Conservation (phyloP, 2,113 vertebrate genomes). For the Cephalopholis sonnerati region DNA sequence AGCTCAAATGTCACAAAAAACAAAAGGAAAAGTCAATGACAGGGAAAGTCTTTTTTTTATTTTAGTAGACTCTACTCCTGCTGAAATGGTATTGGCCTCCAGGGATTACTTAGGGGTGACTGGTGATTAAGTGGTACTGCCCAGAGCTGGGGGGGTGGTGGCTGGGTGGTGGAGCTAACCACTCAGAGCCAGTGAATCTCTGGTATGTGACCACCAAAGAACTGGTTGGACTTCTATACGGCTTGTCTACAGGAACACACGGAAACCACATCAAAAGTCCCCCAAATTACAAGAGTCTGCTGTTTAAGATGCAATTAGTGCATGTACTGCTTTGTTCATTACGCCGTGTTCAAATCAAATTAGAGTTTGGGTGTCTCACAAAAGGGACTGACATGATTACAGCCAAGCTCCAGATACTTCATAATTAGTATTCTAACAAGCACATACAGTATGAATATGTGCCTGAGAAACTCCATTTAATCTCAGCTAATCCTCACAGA, state of each 20-base stretch:
- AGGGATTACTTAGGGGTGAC: constrained; percentile 64
- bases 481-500: constrained; percentile 41
- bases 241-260: constrained; percentile 37
- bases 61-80: constrained; percentile 13
- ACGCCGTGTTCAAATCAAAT: constrained; percentile 32
- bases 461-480: constrained; percentile 13
- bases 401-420: not conserved
- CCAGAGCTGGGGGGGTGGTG: constrained; percentile 29
- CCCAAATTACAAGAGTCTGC: constrained; percentile 44
- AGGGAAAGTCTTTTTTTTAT: constrained; percentile 29
- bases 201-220: constrained; percentile 78
- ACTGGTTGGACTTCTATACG: constrained; percentile 23
- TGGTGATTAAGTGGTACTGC: constrained; percentile 67
- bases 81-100: constrained; percentile 42
- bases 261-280: constrained; percentile 22
- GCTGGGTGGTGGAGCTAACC: constrained; percentile 45
- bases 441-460: not conserved
- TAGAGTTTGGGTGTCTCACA: constrained; percentile 13
- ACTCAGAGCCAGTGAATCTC: constrained; percentile 68
- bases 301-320: constrained; percentile 38
- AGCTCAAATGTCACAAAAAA: constrained; percentile 31
- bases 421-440: constrained; percentile 22
- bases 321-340: constrained; percentile 23
- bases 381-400: constrained; percentile 15
- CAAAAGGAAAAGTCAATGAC: constrained; percentile 39